Conservation (phyloP, 2,888 invertebrate species). For the Pedicia rivosa region DNA sequence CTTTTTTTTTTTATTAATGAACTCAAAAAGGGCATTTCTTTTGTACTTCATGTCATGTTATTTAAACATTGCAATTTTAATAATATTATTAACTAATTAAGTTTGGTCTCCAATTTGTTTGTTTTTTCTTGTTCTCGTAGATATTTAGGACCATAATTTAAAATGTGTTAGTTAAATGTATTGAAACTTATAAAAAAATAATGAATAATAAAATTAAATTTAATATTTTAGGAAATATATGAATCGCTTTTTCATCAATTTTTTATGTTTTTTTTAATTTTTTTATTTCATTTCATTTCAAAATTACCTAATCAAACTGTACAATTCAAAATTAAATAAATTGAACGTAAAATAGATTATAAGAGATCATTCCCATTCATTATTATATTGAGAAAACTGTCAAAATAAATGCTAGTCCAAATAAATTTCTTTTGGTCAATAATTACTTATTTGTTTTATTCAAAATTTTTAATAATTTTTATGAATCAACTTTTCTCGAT, state of each 20-base stretch:
- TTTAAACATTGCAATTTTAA: too few species aligned
- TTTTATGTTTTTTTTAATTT: constrained; percentile 2
- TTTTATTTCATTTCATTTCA: neutral
- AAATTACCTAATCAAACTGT: neutral
- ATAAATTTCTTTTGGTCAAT: neutral
- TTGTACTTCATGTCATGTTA: too few species aligned
- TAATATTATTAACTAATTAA: too few species aligned
- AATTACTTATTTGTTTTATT: neutral
- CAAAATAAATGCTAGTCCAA: neutral
- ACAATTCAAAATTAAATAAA: neutral
- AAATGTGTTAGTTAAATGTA: too few species aligned
- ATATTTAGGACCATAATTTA: too few species aligned
- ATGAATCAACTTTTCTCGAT: neutral
- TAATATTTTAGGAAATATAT: constrained; percentile 7
- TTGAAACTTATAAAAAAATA: too few species aligned
- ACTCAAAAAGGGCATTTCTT: too few species aligned
- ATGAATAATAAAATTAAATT: too few species aligned
- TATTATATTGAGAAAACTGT: too few species aligned
- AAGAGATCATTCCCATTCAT: neutral
- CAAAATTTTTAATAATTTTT: neutral
- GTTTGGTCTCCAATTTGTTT: too few species aligned
- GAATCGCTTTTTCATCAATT: constrained; percentile 10
- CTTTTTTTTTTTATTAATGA: too few species aligned
- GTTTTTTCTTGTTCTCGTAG: too few species aligned
- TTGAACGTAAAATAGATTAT: neutral